Conservation (phyloP, 2,888 invertebrate species). For the Monochamus alternatus region DNA sequence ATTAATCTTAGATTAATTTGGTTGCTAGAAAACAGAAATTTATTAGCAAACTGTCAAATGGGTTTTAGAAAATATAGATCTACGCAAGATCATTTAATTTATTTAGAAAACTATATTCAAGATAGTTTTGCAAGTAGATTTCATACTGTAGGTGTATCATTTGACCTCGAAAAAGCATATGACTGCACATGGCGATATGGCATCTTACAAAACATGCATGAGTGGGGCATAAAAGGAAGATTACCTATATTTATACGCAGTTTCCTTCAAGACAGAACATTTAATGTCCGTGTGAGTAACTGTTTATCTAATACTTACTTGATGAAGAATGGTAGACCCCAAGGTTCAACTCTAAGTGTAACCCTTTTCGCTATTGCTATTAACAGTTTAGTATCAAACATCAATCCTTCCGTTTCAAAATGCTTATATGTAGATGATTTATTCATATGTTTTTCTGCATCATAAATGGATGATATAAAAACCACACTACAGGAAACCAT, state of each 20-base stretch:
- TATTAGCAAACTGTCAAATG: not conserved
- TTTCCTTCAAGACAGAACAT: conserved; percentile 20
- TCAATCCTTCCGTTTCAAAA: conserved; percentile 14
- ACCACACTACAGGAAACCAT: conserved; percentile 13
- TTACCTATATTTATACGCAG: conserved; percentile 26
- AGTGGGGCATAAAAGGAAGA: conserved; percentile 42
- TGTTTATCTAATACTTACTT: conserved; percentile 1
- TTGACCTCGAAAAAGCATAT: conserved; percentile 17
- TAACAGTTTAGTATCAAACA: conserved; percentile 28
- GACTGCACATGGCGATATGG: not conserved
- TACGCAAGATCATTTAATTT: conserved; percentile 2
- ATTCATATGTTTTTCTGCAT: conserved; percentile 16
- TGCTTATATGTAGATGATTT: conserved; percentile 37
- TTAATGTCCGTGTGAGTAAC: conserved; percentile 22
- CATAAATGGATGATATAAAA: conserved; percentile 21
- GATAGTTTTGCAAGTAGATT: not conserved
- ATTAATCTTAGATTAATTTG: conserved; percentile 3
- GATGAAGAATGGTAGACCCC: conserved; percentile 45
- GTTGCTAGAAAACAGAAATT: conserved; percentile 4
- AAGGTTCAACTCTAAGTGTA: conserved; percentile 45
- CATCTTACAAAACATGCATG: not conserved
- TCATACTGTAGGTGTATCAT: conserved; percentile 1
- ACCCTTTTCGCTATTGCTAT: conserved; percentile 45
- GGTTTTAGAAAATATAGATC: conserved; percentile 16
- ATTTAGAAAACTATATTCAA: conserved; percentile 7